A percentile compares a stretch with the other conserved stretches of the same genome.
Evolutionary conservation across 2,113 vertebrate genomes (phyloP).

Genomic region (Telmatochromis bifrenatus): DNA sequence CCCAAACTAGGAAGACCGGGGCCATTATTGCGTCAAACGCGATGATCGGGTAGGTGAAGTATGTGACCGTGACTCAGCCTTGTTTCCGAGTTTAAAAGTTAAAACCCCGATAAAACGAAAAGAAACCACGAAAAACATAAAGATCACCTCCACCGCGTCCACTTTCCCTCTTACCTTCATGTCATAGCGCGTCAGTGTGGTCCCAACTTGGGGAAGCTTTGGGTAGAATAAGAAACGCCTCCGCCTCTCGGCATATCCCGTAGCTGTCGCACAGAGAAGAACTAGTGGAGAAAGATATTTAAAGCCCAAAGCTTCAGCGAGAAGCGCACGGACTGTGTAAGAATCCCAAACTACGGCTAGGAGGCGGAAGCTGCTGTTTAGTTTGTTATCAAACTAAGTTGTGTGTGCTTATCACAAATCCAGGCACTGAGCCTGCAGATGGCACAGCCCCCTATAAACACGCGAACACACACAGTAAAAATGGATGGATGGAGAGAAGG

Average conservation of each 20-base stretch:
- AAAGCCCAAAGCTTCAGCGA: neutral
- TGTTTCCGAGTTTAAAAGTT: slow-evolving; percentile 24
- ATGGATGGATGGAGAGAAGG: slow-evolving; percentile 25
- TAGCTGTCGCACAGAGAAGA: neutral
- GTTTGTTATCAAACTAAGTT: slow-evolving; percentile 30
- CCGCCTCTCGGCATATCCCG: slow-evolving; percentile 57
- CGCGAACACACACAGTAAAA: slow-evolving; percentile 17
- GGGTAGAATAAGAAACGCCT: slow-evolving; percentile 40
- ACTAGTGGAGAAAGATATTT: neutral
- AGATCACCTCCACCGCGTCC: neutral
- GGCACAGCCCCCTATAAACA: slow-evolving; percentile 11
- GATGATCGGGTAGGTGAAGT: slow-evolving; percentile 15
- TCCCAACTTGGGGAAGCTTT: slow-evolving; percentile 57
- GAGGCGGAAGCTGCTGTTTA: neutral
- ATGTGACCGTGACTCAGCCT: slow-evolving; percentile 67
- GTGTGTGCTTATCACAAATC: neutral
- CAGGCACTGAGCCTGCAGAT: slow-evolving; percentile 21
- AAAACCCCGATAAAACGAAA: neutral
- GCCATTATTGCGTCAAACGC: slow-evolving; percentile 54
- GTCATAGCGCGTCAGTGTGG: slow-evolving; percentile 46
- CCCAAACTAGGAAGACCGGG: slow-evolving; percentile 19
- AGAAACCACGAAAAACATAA: neutral
- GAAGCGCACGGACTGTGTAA: neutral
- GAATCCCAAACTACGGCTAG: neutral
- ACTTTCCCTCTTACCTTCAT: slow-evolving; percentile 62